Evolutionary conservation across 1,140 invertebrate species (phyloP).

Genomic region (Hypsibius dujardini): DNA sequence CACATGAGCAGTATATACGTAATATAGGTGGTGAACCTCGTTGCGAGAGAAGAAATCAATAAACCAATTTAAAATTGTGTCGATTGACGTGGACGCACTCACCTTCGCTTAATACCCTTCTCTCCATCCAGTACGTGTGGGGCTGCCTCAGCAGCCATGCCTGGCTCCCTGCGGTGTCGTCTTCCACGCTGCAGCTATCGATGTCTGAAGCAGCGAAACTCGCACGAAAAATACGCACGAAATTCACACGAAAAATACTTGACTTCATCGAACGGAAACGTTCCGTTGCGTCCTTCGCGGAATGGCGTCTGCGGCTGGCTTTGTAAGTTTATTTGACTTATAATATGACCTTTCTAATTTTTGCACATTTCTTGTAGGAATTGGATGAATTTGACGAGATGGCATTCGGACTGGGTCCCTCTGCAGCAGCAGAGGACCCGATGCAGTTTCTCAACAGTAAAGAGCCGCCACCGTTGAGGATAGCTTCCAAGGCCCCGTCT

Average conservation of each 20-base stretch:
- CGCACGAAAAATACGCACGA: background rate
- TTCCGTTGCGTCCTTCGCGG: background rate
- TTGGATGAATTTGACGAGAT: slow-evolving; percentile 16
- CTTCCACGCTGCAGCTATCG: too few species aligned
- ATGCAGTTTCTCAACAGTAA: background rate
- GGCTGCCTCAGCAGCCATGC: too few species aligned
- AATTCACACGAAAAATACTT: background rate
- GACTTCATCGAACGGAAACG: too few species aligned
- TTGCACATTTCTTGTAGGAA: background rate
- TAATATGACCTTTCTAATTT: background rate
- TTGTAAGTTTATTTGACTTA: background rate
- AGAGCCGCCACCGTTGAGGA: background rate
- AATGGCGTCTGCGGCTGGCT: background rate
- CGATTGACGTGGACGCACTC: too few species aligned
- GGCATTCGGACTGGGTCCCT: background rate
- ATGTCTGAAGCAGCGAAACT: too few species aligned
- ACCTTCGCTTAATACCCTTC: too few species aligned
- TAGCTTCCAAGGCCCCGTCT: background rate
- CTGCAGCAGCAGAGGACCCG: background rate
- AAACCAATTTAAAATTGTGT: too few species aligned
- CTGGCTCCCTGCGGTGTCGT: too few species aligned
- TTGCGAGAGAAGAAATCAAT: too few species aligned
- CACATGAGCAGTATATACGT: too few species aligned
- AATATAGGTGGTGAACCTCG: too few species aligned
- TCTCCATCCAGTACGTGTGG: too few species aligned